Conservation (phyloP, 1,140 invertebrate species). For the Phymorhynchus buccinoides region DNA sequence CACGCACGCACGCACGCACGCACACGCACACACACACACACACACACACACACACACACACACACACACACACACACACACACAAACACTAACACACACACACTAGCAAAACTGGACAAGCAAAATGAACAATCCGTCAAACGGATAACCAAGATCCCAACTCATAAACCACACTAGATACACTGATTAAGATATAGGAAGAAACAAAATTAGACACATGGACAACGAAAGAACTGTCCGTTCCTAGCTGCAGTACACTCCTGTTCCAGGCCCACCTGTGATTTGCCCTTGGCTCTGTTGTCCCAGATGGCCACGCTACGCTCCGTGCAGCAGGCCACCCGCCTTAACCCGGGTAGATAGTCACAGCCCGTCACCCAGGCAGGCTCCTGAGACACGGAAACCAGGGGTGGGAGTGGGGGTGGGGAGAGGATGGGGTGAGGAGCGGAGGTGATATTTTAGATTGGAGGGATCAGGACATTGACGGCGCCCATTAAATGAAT, state of each 20-base stretch:
- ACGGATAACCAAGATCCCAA: no score
- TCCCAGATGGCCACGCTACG: constrained; percentile 70
- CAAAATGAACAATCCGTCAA: background rate
- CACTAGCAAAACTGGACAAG: background rate
- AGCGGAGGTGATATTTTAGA: no score
- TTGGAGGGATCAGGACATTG: no score
- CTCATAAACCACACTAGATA: no score
- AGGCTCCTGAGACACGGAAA: constrained; percentile 57
- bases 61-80: background rate
- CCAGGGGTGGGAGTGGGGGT: background rate
- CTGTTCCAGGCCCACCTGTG: constrained; percentile 55
- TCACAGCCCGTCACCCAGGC: constrained; percentile 72
- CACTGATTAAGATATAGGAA: no score
- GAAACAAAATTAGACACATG: no score
- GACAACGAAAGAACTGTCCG: no score
- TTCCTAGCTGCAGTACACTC: background rate
- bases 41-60: constrained; percentile 21
- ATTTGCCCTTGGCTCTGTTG: constrained; percentile 70
- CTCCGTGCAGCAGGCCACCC: constrained; percentile 69
- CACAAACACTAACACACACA: no score
- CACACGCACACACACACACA: background rate
- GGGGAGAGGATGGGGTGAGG: no score
- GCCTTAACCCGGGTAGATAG: constrained; percentile 67
- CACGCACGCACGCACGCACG: no score
- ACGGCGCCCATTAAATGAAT: no score